Percentiles rank a stretch among this genome's conserved stretches.
These are phyloP conservation scores for Pseudoatta argentina DNA, from an alignment of 1,140 invertebrate genomes.

Conservation along the genomic window DNA sequence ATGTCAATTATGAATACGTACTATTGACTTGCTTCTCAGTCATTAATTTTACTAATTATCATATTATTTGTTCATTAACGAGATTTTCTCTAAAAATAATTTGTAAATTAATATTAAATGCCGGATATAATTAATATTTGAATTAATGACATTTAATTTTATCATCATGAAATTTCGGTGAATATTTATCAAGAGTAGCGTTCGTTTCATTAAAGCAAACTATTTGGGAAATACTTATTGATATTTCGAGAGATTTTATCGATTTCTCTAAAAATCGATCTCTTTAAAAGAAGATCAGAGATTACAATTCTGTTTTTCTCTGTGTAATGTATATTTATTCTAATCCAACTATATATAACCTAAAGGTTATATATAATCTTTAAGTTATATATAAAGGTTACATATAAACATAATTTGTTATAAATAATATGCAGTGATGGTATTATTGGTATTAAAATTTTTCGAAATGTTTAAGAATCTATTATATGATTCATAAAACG, in stretches of 20 bases:
- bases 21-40: not conserved
- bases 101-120: not conserved
- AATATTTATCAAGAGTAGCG: constrained; percentile 8
- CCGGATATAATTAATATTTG: not conserved
- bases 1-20: not conserved
- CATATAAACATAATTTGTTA: not conserved
- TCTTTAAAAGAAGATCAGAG: not conserved
- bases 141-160: not conserved
- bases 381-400: not conserved
- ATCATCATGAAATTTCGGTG: not conserved
- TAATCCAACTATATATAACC: not conserved
- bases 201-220: not conserved
- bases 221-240: not conserved
- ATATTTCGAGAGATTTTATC: not conserved
- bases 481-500: not conserved
- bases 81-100: not conserved
- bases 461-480: not conserved
- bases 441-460: not conserved
- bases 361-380: not conserved
- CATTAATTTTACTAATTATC: not conserved
- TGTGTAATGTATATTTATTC: not conserved
- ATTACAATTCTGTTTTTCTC: not conserved
- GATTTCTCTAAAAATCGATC: not conserved
- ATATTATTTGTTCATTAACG: not conserved
- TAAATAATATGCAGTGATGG: not conserved